These are phyloP conservation scores for Pelecanus crispus DNA, from an alignment of 2,113 vertebrate genomes.

Conservation along the genomic window DNA sequence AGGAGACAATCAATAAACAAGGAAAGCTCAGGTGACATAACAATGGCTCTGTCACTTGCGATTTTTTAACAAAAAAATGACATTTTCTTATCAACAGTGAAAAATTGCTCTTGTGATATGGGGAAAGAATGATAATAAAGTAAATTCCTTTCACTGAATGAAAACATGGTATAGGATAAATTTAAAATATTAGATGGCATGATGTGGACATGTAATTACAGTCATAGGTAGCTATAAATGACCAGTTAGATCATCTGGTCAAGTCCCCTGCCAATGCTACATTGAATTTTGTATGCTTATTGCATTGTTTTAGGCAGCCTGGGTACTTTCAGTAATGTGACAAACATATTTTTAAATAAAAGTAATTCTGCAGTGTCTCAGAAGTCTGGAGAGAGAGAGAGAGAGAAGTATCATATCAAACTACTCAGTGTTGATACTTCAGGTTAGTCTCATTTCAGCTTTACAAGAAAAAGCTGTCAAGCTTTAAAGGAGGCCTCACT, in stretches of 20 bases:
- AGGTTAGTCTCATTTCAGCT: constrained; percentile 9
- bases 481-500: background rate
- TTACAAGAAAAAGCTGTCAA: constrained; percentile 16
- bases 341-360: background rate
- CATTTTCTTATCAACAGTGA: background rate
- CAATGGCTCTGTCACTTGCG: background rate
- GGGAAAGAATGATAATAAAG: background rate
- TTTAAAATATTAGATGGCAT: background rate
- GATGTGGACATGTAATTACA: background rate
- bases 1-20: background rate
- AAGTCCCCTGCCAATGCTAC: background rate
- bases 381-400: background rate
- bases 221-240: background rate
- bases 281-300: background rate
- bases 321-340: background rate
- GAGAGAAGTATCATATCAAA: background rate
- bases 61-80: background rate
- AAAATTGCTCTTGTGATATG: background rate
- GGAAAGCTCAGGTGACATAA: background rate
- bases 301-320: background rate
- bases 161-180: background rate
- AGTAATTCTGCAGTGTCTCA: background rate
- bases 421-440: background rate
- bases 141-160: background rate
- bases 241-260: background rate